These are phyloP conservation scores for Spea bombifrons DNA, from an alignment of 2,113 vertebrate genomes.

Conservation along the genomic window DNA sequence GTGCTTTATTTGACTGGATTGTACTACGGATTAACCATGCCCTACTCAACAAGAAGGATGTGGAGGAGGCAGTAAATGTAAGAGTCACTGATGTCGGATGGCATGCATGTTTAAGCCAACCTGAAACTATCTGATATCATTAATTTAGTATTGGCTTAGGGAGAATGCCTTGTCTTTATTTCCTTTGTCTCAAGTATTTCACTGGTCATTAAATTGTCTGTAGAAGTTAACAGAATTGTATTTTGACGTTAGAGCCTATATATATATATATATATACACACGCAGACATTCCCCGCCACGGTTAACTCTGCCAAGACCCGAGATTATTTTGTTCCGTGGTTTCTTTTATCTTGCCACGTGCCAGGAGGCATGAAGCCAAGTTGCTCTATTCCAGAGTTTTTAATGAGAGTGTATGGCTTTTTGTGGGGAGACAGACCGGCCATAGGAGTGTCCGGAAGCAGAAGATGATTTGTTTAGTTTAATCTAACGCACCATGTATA, in stretches of 20 bases:
- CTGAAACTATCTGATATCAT: not conserved
- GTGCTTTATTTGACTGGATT: slow-evolving; percentile 98
- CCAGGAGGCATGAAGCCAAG: not conserved
- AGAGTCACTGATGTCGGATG: slow-evolving; percentile 51
- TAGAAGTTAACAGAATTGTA: no score
- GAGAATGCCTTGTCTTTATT: not conserved
- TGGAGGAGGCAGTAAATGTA: slow-evolving; percentile 90
- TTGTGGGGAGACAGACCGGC: slow-evolving; percentile 1
- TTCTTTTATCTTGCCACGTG: not conserved
- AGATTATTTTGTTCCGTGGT: not conserved
- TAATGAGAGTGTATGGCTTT: not conserved
- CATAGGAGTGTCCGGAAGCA: not conserved
- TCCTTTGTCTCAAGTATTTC: not conserved
- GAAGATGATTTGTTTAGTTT: not conserved
- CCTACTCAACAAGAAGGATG: slow-evolving; percentile 94
- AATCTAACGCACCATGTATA: not conserved
- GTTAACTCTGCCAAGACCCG: no score
- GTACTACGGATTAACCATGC: slow-evolving; percentile 97
- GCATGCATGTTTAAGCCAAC: not conserved
- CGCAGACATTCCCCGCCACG: no score
- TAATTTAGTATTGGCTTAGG: not conserved
- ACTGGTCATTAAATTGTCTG: no score
- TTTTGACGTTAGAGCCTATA: no score
- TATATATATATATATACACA: no score
- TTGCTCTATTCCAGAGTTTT: not conserved